phyloP scores from a whole-genome alignment of 1,140 invertebrate species.

The Druon quercuslanigerum region DNA sequence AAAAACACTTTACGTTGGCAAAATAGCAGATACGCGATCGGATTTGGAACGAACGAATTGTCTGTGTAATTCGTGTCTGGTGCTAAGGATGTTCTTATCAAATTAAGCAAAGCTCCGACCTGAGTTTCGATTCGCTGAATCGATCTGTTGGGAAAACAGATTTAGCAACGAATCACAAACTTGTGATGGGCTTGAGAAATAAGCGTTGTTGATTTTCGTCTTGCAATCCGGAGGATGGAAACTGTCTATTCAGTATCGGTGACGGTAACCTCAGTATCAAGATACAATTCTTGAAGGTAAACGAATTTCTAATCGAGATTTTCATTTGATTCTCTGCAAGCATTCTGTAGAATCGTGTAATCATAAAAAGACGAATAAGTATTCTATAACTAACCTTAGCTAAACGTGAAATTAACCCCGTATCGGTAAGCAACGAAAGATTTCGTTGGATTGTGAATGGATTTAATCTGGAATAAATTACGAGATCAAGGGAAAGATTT shows the following conservation, averaged over 20 bases:
- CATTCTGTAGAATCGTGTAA: not conserved
- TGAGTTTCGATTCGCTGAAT: slow-evolving; percentile 2
- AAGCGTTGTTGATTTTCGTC: slow-evolving; percentile 21
- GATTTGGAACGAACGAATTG: not conserved
- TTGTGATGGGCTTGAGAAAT: slow-evolving; percentile 18
- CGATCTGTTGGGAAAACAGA: slow-evolving; percentile 16
- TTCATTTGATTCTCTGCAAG: not conserved
- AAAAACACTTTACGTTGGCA: not conserved
- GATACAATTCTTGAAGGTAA: not conserved
- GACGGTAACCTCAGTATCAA: slow-evolving; percentile 5
- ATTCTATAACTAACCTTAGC: not conserved
- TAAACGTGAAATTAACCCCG: not conserved
- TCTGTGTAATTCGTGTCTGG: not conserved
- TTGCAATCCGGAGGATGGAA: slow-evolving; percentile 20
- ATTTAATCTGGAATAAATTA: not conserved
- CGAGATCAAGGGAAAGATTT: not conserved
- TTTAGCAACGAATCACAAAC: slow-evolving; percentile 6
- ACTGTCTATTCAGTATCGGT: slow-evolving; percentile 6
- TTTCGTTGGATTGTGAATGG: not conserved
- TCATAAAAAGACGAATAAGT: not conserved
- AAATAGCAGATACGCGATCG: not conserved
- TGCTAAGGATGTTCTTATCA: not conserved
- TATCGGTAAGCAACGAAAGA: not conserved
- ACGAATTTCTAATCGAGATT: slow-evolving; percentile 19
- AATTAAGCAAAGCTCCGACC: slow-evolving; percentile 14